Evolutionary conservation across 2,888 invertebrate species (phyloP).

Genomic region (Pilophorus perplexus): DNA sequence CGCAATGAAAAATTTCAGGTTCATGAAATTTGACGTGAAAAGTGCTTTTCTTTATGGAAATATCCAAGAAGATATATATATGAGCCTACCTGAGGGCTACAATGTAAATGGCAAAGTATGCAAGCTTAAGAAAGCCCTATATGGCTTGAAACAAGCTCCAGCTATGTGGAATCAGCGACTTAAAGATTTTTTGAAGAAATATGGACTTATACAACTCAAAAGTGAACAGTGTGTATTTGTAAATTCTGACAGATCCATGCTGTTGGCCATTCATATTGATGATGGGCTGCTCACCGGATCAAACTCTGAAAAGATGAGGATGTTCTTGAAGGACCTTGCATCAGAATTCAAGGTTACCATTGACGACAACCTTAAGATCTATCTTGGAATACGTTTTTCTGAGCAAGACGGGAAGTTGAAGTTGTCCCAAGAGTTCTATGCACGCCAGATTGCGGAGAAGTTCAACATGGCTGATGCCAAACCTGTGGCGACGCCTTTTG

Average conservation of each 20-base stretch:
- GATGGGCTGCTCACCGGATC: conserved; percentile 15
- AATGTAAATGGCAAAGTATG: conserved; percentile 12
- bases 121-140: conserved; percentile 15
- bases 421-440: conserved; percentile 14
- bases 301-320: background rate
- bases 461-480: conserved; percentile 10
- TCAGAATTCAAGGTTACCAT: conserved; percentile 19
- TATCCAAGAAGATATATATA: conserved; percentile 23
- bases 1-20: conserved; percentile 3
- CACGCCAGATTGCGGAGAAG: conserved; percentile 8
- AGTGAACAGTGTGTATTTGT: conserved; percentile 24
- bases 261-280: conserved; percentile 20
- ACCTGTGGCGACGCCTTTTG: conserved; percentile 11
- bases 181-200: conserved; percentile 4
- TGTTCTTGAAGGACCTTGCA: conserved; percentile 2
- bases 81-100: conserved; percentile 21
- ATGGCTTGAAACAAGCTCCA: conserved; percentile 22
- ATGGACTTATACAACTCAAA: conserved; percentile 22
- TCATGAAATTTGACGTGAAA: conserved; percentile 13
- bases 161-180: conserved; percentile 28
- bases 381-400: conserved; percentile 2
- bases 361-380: background rate
- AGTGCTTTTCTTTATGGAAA: conserved; percentile 14
- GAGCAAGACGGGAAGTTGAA: background rate
- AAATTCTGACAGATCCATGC: conserved; percentile 17